Evolutionary conservation across 2,113 vertebrate species (phyloP).

Genomic region (Hystrix cristata): DNA sequence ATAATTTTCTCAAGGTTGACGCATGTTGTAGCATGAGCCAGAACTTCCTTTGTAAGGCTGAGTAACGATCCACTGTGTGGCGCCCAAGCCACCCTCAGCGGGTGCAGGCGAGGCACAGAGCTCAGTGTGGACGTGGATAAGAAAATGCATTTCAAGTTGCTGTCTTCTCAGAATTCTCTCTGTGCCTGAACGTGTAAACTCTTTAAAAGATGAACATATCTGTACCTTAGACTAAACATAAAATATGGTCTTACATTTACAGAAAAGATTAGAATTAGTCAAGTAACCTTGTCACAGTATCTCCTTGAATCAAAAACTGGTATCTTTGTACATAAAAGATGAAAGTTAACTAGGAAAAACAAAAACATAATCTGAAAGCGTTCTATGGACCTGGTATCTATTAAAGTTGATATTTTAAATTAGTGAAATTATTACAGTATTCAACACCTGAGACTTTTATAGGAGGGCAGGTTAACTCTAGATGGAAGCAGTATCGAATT

Average conservation of each 20-base stretch:
- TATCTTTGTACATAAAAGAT: not conserved
- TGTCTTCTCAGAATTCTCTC: not conserved
- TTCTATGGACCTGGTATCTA: not conserved
- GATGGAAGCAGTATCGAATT: not conserved
- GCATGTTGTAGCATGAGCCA: not conserved
- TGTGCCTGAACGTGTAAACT: not conserved
- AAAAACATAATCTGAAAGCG: not conserved
- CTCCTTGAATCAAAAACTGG: not conserved
- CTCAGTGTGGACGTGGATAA: not conserved
- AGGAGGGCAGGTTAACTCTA: not conserved
- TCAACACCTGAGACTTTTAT: not conserved
- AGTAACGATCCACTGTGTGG: not conserved
- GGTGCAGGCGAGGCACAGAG: not conserved
- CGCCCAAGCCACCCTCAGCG: not conserved
- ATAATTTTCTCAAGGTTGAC: not conserved
- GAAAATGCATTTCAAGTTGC: not conserved
- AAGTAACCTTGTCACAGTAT: not conserved
- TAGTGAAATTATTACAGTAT: not conserved
- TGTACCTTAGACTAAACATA: conserved; percentile 26
- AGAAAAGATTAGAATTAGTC: conserved; percentile 10
- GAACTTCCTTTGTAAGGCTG: not conserved
- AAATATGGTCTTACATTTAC: not conserved
- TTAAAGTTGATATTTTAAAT: not conserved
- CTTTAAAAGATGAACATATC: not conserved
- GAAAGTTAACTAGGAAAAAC: not conserved